Evolutionary conservation across 2,888 invertebrate species (phyloP), one percentile per base, ranked within the genome.

Genomic region (Ennomos quercinarius): DNA sequence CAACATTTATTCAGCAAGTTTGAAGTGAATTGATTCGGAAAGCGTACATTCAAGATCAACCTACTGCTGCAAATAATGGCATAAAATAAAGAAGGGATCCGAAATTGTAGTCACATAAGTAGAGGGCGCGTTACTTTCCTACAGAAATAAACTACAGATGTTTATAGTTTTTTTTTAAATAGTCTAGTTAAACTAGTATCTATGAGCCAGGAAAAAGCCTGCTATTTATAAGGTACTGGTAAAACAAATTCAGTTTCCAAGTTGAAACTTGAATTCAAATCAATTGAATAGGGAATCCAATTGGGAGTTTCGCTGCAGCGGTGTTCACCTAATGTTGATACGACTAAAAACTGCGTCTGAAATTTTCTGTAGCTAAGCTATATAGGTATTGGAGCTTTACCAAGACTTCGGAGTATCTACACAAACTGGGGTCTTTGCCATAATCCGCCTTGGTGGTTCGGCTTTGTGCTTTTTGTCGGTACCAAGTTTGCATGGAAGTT

Each of bases 231-330:
- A 55, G 61, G 66, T n/a, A 68, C 63, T 47, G 46, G 45, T 66
- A 45, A 57, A 71, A 66, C 63, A 73, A 73, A 76, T 75, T 54
- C 67, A 49, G 70, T 71, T 69, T 57, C 55, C 64, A 45, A 67
- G 66, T 68, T 67, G 63, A 61, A 71, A 67, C 66, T 70, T 70
- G 63, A 61, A 70, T 68, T 68, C 68, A 67, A 72, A 75, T 71
- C 67, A 73, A 72, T 64, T 61, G 58, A 66, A 61, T 58, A 63
- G 63, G 48, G 58, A 61, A 73, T 72, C 64, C 73, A 70, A 76
- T 76, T 72, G 72, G 61, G 36, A 67, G 65, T 71, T 70, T 67
- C 60, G 53, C 64, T 63, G 61, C 64, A 61, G 65, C 61, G 67
- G 10, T 41, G 63, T 60, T 70, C 63, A 59, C 44, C 46, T 61